These are phyloP conservation scores for Drosophila nr. medialis DNA, from an alignment of 2,888 invertebrate species.

Conservation along the genomic window DNA sequence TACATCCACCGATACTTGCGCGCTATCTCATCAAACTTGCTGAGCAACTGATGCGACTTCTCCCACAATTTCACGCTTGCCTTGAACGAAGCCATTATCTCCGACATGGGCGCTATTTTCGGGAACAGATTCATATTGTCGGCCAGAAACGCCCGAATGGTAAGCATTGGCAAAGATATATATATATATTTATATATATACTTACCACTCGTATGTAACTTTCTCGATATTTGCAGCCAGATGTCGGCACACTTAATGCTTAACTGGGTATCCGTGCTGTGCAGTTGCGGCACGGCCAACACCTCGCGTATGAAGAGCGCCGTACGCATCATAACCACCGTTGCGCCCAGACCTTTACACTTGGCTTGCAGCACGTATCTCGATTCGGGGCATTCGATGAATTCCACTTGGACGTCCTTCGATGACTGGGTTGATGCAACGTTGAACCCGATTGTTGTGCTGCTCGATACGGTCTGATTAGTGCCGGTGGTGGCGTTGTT, in stretches of 20 bases:
- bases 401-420: slow-evolving; percentile 55
- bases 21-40: slow-evolving; percentile 67
- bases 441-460: not conserved
- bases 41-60: slow-evolving; percentile 57
- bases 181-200: not conserved
- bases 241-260: slow-evolving; percentile 16
- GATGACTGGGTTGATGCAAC: not conserved
- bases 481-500: not conserved
- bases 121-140: slow-evolving; percentile 70
- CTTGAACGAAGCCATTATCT: slow-evolving; percentile 70
- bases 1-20: slow-evolving; percentile 60
- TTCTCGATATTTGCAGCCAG: slow-evolving; percentile 64
- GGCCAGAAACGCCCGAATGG: slow-evolving; percentile 67
- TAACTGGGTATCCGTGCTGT: slow-evolving; percentile 42
- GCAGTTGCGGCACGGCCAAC: slow-evolving; percentile 72
- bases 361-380: slow-evolving; percentile 42
- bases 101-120: slow-evolving; percentile 66
- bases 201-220: slow-evolving; percentile 66
- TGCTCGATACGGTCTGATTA: not conserved
- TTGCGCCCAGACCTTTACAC: no score
- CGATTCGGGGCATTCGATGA: slow-evolving; percentile 32
- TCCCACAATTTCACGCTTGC: slow-evolving; percentile 60
- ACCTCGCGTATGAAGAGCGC: slow-evolving; percentile 68
- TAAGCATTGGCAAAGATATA: not conserved
- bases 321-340: slow-evolving; percentile 55